Conservation (phyloP, 2,113 vertebrate species). For the Phyllopteryx taeniolatus region DNA sequence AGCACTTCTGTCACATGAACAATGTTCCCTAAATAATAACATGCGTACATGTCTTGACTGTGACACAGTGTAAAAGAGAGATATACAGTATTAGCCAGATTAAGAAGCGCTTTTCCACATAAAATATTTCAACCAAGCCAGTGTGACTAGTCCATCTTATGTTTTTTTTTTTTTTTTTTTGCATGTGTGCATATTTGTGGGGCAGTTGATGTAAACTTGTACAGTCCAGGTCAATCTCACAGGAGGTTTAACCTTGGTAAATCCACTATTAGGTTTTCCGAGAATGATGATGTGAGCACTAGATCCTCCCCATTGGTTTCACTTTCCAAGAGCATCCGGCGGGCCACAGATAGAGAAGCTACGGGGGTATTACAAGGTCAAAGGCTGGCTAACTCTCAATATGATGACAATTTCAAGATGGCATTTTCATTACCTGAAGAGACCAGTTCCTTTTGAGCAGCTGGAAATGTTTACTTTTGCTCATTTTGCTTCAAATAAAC, state of each 20-base stretch:
- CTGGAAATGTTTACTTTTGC: conserved; percentile 48
- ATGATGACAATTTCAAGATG: conserved; percentile 68
- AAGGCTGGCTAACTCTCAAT: conserved; percentile 69
- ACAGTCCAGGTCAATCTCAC: conserved; percentile 65
- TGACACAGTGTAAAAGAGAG: conserved; percentile 10
- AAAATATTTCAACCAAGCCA: conserved; percentile 23
- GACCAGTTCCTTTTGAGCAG: conserved; percentile 49
- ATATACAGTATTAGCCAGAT: conserved; percentile 21
- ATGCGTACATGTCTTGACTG: conserved; percentile 13
- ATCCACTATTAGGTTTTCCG: conserved; percentile 71
- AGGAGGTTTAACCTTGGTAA: conserved; percentile 71
- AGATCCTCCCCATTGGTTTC: conserved; percentile 69
- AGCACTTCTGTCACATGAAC: conserved; percentile 31
- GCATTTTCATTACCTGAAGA: conserved; percentile 76
- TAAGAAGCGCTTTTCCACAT: conserved; percentile 9
- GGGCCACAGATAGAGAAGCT: conserved; percentile 67
- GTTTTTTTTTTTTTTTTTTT: background rate
- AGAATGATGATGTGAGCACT: conserved; percentile 72
- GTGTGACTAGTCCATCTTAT: background rate
- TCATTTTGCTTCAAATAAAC: conserved; percentile 59
- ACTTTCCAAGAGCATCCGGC: conserved; percentile 64
- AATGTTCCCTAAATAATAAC: background rate
- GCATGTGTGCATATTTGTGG: conserved; percentile 19
- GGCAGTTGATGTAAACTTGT: conserved; percentile 53
- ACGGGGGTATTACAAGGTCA: conserved; percentile 69